Evolutionary conservation across 1,140 invertebrate genomes (phyloP), one percentile per base, ranked within the genome.

Genomic region (Drosophila parabipectinata): DNA sequence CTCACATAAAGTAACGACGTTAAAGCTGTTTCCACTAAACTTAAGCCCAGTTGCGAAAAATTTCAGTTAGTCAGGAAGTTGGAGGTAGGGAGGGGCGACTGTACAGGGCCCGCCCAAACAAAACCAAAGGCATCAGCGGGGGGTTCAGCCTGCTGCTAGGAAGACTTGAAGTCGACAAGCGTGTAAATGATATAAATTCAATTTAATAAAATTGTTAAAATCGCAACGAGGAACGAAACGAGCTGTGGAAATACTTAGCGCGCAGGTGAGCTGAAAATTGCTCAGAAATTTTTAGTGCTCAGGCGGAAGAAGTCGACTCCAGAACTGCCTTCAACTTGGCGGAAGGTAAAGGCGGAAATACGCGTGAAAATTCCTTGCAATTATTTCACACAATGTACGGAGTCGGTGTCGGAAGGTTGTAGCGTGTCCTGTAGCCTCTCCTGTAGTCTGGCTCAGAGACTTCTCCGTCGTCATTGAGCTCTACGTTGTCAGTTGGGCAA

Each of bases 131-230:
- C n/a, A 57, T 54, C 41, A 53, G 63, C 32, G 34, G 39, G 34
- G 14, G 45, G 50, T 37, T 14, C 45, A 45, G 12, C 32, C 15
- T 28, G 10, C 34, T 15, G 52, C 37, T 10, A 37, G 51, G 63
- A 55, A 77, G 82, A 88, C 79, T 88, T 77, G 76, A 77, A 88
- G 84, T 88, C 83, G 89, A 89, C 89, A 89, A 89, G 89, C 88
- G 89, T 91, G 89, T 91, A 91, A 91, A 91, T 91, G 89, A 90
- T 85, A 91, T 91, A 91, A 91, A 91, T 91, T 91, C 83, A 91
- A 91, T 91, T 91, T 91, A 91, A 91, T 91, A 91, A 91, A 91
- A 91, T 91, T 91, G 89, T 91, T 91, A 91, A 91, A 91, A 91
- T 91, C 84, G 88, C 79, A 89, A 67, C 77, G 79, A 72, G 64